Evolutionary conservation across 30 jellyfish, hydroid and myxozoan genomes (phyloP).

Genomic region (Phacellophora camtschatica): DNA sequence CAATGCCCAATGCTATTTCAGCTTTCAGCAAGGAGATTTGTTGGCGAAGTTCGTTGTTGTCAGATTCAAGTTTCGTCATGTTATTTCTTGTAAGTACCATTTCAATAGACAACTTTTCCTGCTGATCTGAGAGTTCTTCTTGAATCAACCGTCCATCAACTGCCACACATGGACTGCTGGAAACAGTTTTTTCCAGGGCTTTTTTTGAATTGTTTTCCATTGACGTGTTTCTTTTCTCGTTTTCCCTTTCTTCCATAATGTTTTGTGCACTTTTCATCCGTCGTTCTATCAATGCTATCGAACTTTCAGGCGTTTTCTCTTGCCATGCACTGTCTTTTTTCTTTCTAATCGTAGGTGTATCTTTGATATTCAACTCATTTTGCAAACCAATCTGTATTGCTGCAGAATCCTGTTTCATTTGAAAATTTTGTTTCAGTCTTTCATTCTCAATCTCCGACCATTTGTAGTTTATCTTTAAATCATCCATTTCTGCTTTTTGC

Average conservation of each 20-base stretch:
- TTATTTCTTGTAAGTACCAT: slow-evolving; percentile 60
- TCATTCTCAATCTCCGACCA: slow-evolving; percentile 33
- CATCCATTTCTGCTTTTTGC: slow-evolving; percentile 39
- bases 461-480: not conserved
- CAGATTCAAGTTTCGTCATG: slow-evolving; percentile 48
- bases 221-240: not conserved
- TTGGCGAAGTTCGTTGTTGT: slow-evolving; percentile 51
- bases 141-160: not conserved
- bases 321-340: not conserved
- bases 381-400: not conserved
- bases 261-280: not conserved
- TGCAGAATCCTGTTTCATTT: not conserved
- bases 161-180: not conserved
- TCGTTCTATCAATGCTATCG: too few species aligned
- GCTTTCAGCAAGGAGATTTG: slow-evolving; percentile 49
- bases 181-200: not conserved
- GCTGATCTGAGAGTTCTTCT: slow-evolving; percentile 20
- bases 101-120: slow-evolving; percentile 51
- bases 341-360: not conserved
- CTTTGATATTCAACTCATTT: not conserved
- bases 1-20: slow-evolving; percentile 41
- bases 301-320: not conserved
- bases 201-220: not conserved
- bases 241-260: not conserved
- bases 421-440: not conserved